Evolutionary conservation across 2,888 invertebrate genomes (phyloP).

Genomic region (Beris chalybata): DNA sequence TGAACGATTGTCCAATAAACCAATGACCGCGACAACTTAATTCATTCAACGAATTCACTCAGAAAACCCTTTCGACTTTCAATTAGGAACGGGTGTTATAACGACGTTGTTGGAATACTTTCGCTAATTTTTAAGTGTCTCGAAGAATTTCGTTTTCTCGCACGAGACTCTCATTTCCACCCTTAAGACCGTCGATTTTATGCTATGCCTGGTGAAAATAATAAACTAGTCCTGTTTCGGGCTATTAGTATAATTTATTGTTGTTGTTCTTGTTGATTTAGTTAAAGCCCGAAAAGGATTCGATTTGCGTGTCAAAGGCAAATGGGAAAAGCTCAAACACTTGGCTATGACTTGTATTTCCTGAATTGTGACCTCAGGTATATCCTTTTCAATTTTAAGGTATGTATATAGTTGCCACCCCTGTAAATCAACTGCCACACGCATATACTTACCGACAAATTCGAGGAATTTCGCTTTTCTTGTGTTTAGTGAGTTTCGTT

Average conservation of each 20-base stretch:
- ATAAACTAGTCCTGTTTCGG: slow-evolving; percentile 14
- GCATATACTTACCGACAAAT: background rate
- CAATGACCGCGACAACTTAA: slow-evolving; percentile 1
- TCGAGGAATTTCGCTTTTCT: background rate
- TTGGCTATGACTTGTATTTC: slow-evolving; percentile 31
- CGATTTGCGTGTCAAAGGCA: slow-evolving; percentile 34
- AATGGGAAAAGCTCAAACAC: slow-evolving; percentile 33
- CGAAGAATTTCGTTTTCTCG: slow-evolving; percentile 22
- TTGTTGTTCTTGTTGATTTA: slow-evolving; percentile 35
- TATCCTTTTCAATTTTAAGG: slow-evolving; percentile 24
- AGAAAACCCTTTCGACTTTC: slow-evolving; percentile 25
- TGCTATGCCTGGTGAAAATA: slow-evolving; percentile 20
- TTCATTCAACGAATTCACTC: slow-evolving; percentile 21
- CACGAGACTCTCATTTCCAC: background rate
- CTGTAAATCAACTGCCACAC: slow-evolving; percentile 11
- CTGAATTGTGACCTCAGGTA: slow-evolving; percentile 23
- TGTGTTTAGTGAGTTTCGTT: background rate
- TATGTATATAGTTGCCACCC: background rate
- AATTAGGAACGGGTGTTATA: slow-evolving; percentile 30
- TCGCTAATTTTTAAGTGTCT: slow-evolving; percentile 38
- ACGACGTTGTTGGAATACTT: slow-evolving; percentile 33
- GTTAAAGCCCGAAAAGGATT: slow-evolving; percentile 29
- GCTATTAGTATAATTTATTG: slow-evolving; percentile 38
- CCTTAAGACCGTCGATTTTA: too few species aligned
- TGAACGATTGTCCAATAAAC: slow-evolving; percentile 12